These are phyloP conservation scores for Leptosomus discolor DNA, from an alignment of 2,113 vertebrate species.

Conservation along the genomic window DNA sequence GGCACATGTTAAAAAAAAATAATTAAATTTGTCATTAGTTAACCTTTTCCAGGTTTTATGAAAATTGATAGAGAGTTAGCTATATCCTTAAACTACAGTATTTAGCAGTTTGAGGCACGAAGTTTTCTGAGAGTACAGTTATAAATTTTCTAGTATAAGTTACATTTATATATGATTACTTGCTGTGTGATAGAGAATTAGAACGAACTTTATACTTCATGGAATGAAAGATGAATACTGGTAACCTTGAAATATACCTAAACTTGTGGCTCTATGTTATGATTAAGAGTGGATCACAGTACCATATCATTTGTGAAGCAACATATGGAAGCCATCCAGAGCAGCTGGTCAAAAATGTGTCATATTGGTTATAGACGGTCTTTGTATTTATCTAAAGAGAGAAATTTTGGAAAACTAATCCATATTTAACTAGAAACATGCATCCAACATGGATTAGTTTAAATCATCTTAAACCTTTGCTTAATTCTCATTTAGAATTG, in stretches of 20 bases:
- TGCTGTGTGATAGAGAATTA: background rate
- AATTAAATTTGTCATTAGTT: background rate
- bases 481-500: background rate
- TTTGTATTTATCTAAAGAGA: background rate
- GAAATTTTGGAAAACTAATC: background rate
- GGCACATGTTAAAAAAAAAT: background rate
- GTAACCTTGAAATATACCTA: background rate
- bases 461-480: background rate
- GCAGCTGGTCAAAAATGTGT: background rate
- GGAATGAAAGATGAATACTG: background rate
- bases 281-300: background rate
- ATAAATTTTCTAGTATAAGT: background rate
- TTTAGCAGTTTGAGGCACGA: background rate
- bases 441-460: background rate
- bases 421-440: background rate
- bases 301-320: background rate
- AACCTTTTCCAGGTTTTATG: background rate
- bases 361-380: background rate
- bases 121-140: background rate
- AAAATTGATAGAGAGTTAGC: background rate
- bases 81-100: background rate
- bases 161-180: fast-evolving
- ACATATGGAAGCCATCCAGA: background rate
- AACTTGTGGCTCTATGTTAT: background rate
- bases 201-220: background rate